Conservation (phyloP, 2,888 invertebrate genomes). For the Chrysomela aeneicollis region DNA sequence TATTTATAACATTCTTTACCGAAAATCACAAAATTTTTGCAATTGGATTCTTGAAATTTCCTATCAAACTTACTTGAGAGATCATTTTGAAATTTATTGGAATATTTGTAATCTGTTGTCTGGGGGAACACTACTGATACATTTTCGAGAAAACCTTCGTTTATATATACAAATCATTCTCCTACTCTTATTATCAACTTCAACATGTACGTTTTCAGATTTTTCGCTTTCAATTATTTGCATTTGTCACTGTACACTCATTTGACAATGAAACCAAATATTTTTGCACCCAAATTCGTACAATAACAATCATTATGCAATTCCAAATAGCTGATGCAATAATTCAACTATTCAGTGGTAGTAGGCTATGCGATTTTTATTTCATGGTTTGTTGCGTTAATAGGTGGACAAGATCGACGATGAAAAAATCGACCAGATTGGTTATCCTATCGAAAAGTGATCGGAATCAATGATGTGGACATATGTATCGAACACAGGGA, state of each 20-base stretch:
- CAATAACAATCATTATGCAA: slow-evolving; percentile 18
- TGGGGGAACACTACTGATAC: slow-evolving; percentile 21
- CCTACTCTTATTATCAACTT: not conserved
- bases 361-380: slow-evolving; percentile 5
- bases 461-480: not conserved
- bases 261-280: not conserved
- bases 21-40: no score
- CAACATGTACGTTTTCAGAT: not conserved
- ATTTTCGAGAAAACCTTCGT: not conserved
- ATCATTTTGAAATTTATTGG: slow-evolving; percentile 16
- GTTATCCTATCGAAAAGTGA: not conserved
- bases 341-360: not conserved
- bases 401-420: not conserved
- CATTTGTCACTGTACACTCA: not conserved
- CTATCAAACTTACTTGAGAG: slow-evolving; percentile 17
- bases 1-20: no score
- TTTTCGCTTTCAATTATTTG: not conserved
- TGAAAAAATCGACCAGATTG: not conserved
- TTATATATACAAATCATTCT: slow-evolving; percentile 3
- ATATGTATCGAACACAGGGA: no score
- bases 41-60: not conserved
- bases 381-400: not conserved
- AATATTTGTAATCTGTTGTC: not conserved
- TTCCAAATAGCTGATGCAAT: slow-evolving; percentile 6
- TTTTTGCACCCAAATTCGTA: slow-evolving; percentile 12